phyloP scores from a whole-genome alignment of 23 tunicate genomes.

The Halocynthia roretzi region DNA sequence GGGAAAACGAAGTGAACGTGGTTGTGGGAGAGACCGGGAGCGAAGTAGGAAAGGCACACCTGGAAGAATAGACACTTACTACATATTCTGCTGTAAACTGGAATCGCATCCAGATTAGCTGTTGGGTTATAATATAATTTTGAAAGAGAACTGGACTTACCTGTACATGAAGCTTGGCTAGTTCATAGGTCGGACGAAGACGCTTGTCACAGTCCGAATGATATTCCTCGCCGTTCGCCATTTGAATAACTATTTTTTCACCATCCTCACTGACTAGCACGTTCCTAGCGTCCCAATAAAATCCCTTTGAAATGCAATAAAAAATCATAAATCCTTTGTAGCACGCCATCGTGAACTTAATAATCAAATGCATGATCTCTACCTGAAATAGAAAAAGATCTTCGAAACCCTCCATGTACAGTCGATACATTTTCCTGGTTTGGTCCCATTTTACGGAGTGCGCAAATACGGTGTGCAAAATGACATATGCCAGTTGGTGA shows the following conservation, averaged over 20 bases:
- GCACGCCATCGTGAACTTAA: not conserved
- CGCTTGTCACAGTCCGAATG: slow-evolving; percentile 45
- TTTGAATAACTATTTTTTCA: slow-evolving; percentile 63
- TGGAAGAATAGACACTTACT: slow-evolving; percentile 2
- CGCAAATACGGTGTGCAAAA: slow-evolving; percentile 77
- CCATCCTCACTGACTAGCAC: slow-evolving; percentile 54
- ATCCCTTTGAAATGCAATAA: slow-evolving; percentile 37
- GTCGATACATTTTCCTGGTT: slow-evolving; percentile 46
- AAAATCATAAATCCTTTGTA: not conserved
- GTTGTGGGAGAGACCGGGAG: slow-evolving; percentile 92
- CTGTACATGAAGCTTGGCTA: slow-evolving; percentile 87
- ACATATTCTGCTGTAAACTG: not conserved
- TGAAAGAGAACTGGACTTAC: slow-evolving; percentile 10
- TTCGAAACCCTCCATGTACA: slow-evolving; percentile 82
- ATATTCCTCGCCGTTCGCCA: slow-evolving; percentile 58
- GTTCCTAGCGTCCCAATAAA: slow-evolving; percentile 89
- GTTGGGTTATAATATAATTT: not conserved
- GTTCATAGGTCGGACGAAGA: slow-evolving; percentile 42
- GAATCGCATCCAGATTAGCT: not conserved
- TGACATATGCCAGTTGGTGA: slow-evolving; percentile 78
- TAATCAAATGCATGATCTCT: not conserved
- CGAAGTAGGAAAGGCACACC: slow-evolving; percentile 90
- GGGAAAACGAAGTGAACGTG: slow-evolving; percentile 96
- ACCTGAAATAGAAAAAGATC: slow-evolving; percentile 77
- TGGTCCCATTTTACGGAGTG: slow-evolving; percentile 86